Conservation (phyloP, 37 sponge, comb jelly and placozoan genomes). For the Ianthella basta region DNA sequence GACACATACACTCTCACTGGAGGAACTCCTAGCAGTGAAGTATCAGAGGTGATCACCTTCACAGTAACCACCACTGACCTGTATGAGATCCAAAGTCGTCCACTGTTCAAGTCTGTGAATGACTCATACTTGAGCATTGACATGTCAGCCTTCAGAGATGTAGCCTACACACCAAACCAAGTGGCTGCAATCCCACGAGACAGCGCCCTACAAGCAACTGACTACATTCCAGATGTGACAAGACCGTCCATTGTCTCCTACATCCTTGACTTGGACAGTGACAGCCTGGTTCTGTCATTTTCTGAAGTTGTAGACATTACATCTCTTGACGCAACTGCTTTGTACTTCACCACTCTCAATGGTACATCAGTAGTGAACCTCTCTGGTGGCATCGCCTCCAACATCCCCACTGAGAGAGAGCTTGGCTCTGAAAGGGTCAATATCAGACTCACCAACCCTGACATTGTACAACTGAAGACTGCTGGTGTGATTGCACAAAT, state of each 20-base stretch:
- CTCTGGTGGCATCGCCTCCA: slow-evolving; percentile 71
- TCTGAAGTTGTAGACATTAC: slow-evolving; percentile 56
- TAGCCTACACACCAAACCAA: slow-evolving; percentile 57
- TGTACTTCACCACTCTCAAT: slow-evolving; percentile 23
- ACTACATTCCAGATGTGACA: slow-evolving; percentile 47
- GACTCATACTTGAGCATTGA: slow-evolving; percentile 81
- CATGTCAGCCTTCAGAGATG: slow-evolving; percentile 60
- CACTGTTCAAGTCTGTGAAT: slow-evolving; percentile 47
- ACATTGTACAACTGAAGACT: slow-evolving; percentile 72
- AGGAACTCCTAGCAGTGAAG: slow-evolving; percentile 37
- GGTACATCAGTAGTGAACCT: slow-evolving; percentile 44
- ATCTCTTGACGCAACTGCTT: slow-evolving; percentile 30
- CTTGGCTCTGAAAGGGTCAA: slow-evolving; percentile 54
- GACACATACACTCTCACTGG: slow-evolving; percentile 73
- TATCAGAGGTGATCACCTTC: slow-evolving; percentile 55
- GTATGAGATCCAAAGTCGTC: slow-evolving; percentile 51
- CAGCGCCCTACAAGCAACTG: slow-evolving; percentile 45
- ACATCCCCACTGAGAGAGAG: slow-evolving; percentile 33
- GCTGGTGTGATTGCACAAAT: slow-evolving; percentile 46
- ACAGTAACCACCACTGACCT: slow-evolving; percentile 59
- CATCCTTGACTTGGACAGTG: slow-evolving; percentile 56
- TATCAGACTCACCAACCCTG: slow-evolving; percentile 72
- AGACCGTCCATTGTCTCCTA: slow-evolving; percentile 39
- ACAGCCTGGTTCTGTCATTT: slow-evolving; percentile 48
- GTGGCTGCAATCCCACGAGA: slow-evolving; percentile 44